Conservation (phyloP, 2,797 vertebrate species). For the Paguma larvata region DNA sequence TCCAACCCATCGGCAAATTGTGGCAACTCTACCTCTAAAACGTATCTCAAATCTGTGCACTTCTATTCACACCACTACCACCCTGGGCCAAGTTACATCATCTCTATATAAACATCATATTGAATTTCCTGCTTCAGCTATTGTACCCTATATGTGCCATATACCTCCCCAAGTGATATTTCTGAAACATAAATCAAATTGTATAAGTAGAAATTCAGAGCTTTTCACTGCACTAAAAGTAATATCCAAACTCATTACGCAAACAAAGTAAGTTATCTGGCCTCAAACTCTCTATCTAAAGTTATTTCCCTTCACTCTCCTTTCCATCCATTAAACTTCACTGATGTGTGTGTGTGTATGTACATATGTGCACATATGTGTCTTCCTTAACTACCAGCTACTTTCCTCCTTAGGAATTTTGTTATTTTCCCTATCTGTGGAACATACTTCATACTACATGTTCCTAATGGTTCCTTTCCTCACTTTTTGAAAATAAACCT, state of each 20-base stretch:
- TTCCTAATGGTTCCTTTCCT: background rate
- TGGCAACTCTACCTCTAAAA: too few species aligned
- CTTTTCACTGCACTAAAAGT: slow-evolving; percentile 6
- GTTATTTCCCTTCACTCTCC: background rate
- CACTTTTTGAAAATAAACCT: background rate
- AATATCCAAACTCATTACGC: background rate
- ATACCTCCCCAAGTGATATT: background rate
- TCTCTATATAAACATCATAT: too few species aligned
- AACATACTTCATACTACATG: background rate
- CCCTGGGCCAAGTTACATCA: too few species aligned
- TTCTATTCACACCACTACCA: too few species aligned
- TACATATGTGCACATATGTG: background rate
- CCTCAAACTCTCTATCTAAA: background rate
- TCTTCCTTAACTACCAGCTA: background rate
- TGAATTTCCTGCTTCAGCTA: background rate
- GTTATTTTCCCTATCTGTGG: background rate
- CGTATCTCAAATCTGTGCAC: too few species aligned
- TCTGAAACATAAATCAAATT: background rate
- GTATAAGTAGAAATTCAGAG: background rate
- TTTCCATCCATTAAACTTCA: background rate
- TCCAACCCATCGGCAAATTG: too few species aligned
- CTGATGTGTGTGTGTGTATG: background rate
- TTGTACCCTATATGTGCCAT: background rate
- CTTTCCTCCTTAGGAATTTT: background rate
- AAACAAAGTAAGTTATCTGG: background rate